A percentile compares a stretch with the other conserved stretches of the same genome.
Conservation (phyloP, 2,113 vertebrate genomes). For the Alligator sinensis region DNA sequence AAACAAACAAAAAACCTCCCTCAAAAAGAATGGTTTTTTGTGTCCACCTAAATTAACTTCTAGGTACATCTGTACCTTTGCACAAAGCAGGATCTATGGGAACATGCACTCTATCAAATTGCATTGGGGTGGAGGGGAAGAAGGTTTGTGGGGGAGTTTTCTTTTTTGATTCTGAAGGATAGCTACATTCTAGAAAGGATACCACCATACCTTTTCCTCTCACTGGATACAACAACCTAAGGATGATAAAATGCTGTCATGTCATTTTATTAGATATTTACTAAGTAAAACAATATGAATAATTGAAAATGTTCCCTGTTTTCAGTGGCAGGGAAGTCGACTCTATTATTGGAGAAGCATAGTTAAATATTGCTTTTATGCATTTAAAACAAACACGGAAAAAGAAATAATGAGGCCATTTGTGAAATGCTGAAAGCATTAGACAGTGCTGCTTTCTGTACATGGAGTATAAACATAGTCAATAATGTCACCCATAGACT, state of each 20-base stretch:
- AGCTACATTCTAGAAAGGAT: not conserved
- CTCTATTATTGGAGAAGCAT: not conserved
- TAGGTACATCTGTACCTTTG: not conserved
- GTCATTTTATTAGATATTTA: not conserved
- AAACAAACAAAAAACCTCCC: too few species aligned
- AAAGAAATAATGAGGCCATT: constrained; percentile 33
- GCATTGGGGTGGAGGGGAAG: not conserved
- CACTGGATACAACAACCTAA: not conserved
- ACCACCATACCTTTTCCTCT: not conserved
- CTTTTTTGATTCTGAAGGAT: not conserved
- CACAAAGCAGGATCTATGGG: not conserved
- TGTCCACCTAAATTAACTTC: not conserved
- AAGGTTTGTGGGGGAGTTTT: not conserved
- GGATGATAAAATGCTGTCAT: not conserved
- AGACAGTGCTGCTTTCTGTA: constrained; percentile 4
- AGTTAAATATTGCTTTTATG: not conserved
- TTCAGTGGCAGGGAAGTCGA: not conserved
- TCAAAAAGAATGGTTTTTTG: not conserved
- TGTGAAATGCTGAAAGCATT: constrained; percentile 1
- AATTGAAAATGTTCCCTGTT: not conserved
- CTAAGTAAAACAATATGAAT: not conserved
- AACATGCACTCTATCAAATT: not conserved
- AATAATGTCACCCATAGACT: not conserved
- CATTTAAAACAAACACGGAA: not conserved
- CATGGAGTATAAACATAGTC: constrained; percentile 12